These are phyloP conservation scores for Electrona antarctica DNA, from an alignment of 2,113 vertebrate genomes.

Conservation along the genomic window DNA sequence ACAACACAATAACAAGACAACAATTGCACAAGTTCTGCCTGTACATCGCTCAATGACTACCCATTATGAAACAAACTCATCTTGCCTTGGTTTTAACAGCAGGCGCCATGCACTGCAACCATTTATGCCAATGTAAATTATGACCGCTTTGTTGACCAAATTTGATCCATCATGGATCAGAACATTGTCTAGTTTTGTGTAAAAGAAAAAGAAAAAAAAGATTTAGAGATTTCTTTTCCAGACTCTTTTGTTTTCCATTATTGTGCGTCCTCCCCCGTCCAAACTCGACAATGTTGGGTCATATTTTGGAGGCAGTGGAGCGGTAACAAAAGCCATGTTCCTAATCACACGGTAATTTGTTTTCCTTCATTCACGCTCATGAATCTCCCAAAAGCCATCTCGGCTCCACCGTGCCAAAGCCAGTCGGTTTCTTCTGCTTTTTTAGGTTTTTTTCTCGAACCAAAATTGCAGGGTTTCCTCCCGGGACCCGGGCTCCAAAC, in stretches of 20 bases:
- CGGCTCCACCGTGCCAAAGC: conserved; percentile 9
- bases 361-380: conserved; percentile 22
- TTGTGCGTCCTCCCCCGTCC: neutral
- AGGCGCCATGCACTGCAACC: neutral
- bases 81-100: neutral
- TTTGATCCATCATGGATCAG: neutral
- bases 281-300: neutral
- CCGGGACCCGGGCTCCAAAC: conserved; percentile 3
- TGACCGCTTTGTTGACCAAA: neutral
- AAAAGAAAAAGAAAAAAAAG: too few relatives aligned
- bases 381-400: conserved; percentile 1
- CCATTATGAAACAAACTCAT: too few relatives aligned
- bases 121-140: neutral
- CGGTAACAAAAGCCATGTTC: neutral
- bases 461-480: conserved; percentile 42
- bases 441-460: conserved; percentile 5
- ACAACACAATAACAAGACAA: too few relatives aligned
- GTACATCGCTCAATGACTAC: too few relatives aligned
- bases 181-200: too few relatives aligned
- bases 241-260: too few relatives aligned
- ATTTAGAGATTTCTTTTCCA: too few relatives aligned
- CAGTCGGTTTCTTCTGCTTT: neutral
- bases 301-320: too few relatives aligned
- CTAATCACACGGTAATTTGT: conserved; percentile 17
- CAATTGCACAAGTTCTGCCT: too few relatives aligned